These are phyloP conservation scores for Pluvialis apricaria DNA, from an alignment of 2,113 vertebrate genomes.

Conservation along the genomic window DNA sequence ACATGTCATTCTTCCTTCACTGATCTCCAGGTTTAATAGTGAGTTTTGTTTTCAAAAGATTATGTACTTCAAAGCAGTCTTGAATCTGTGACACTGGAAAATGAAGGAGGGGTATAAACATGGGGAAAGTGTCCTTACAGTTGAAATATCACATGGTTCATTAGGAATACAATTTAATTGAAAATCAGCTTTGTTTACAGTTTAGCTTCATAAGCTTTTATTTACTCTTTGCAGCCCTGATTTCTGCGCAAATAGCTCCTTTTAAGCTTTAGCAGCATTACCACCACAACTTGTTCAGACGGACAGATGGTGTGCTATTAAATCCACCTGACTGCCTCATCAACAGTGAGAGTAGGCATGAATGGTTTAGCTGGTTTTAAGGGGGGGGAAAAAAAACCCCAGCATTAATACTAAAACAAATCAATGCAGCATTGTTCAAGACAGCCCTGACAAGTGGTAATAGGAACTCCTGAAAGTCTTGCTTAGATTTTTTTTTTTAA, in stretches of 20 bases:
- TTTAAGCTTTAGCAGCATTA: not conserved
- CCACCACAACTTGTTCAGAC: not conserved
- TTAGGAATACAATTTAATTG: not conserved
- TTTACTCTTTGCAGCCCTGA: not conserved
- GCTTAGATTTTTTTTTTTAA: not conserved
- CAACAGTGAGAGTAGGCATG: not conserved
- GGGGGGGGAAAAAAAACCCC: not conserved
- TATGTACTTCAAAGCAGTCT: not conserved
- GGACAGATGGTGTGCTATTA: constrained; percentile 21
- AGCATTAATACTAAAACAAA: not conserved
- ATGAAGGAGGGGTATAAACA: not conserved
- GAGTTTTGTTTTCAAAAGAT: not conserved
- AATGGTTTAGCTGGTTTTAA: not conserved
- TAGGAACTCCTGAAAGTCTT: not conserved
- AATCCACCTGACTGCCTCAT: constrained; percentile 23
- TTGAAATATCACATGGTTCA: not conserved
- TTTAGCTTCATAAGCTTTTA: not conserved
- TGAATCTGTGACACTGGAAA: not conserved
- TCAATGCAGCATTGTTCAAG: not conserved
- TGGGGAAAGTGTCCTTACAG: not conserved
- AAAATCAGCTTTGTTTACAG: not conserved
- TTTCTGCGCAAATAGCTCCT: not conserved
- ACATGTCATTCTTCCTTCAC: not conserved
- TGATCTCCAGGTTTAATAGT: not conserved
- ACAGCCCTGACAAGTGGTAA: not conserved